These are phyloP conservation scores for Ranitomeya imitator DNA, from an alignment of 2,113 vertebrate genomes.

Conservation along the genomic window DNA sequence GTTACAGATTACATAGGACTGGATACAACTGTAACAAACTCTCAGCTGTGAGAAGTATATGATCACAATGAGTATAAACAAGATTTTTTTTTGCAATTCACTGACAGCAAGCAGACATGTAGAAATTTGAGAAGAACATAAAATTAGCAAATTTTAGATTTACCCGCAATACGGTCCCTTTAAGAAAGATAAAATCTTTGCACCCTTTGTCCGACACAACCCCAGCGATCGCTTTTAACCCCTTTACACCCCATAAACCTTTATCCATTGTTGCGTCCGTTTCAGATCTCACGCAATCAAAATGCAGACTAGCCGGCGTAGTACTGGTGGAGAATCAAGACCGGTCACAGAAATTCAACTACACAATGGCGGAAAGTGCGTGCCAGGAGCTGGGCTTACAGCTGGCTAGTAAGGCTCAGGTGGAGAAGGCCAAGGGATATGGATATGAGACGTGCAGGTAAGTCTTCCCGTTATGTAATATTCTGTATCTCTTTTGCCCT, in stretches of 20 bases:
- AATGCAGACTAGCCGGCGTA: conserved; percentile 77
- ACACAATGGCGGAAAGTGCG: conserved; percentile 72
- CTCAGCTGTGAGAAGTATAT: too few species aligned
- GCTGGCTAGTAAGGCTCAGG: conserved; percentile 77
- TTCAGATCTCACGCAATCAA: conserved; percentile 66
- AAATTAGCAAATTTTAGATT: too few species aligned
- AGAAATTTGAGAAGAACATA: too few species aligned
- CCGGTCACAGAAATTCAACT: conserved; percentile 68
- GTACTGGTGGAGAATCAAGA: conserved; percentile 65
- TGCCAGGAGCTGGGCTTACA: conserved; percentile 73
- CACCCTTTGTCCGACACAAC: too few species aligned
- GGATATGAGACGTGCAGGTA: conserved; percentile 92
- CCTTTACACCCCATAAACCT: neutral
- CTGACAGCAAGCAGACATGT: too few species aligned
- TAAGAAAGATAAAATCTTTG: neutral
- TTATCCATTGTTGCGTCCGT: conserved; percentile 31
- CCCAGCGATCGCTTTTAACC: neutral
- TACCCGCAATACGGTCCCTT: conserved; percentile 7
- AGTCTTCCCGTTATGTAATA: neutral
- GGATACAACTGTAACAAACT: too few species aligned
- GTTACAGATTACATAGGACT: too few species aligned
- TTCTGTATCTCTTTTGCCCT: neutral
- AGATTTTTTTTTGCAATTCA: too few species aligned
- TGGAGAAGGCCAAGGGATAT: conserved; percentile 70
- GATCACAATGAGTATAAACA: too few species aligned